phyloP scores from a whole-genome alignment of 2,797 vertebrate genomes.

The Lates japonicus region DNA sequence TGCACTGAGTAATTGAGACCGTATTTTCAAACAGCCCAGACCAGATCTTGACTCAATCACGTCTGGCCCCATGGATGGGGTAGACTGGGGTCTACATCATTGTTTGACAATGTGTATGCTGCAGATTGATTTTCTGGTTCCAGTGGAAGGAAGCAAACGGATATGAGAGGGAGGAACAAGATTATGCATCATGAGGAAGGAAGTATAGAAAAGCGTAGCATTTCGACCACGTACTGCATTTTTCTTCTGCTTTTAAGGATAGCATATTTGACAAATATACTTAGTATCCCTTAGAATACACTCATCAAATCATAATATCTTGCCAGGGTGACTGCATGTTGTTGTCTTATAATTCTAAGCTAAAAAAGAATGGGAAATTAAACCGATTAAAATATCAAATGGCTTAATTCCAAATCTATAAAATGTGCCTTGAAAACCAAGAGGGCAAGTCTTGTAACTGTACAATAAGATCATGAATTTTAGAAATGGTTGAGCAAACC shows the following conservation, averaged over 20 bases:
- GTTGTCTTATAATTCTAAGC: not conserved
- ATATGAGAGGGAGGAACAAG: constrained; percentile 62
- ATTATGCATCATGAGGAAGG: constrained; percentile 55
- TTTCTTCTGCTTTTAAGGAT: constrained; percentile 14
- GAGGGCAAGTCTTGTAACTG: not conserved
- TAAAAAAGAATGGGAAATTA: not conserved
- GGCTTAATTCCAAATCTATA: not conserved
- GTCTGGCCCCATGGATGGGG: constrained; percentile 67
- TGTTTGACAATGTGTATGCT: constrained; percentile 73
- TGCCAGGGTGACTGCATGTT: not conserved
- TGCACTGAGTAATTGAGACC: constrained; percentile 75
- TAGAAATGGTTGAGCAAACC: constrained; percentile 4
- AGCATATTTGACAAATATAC: not conserved
- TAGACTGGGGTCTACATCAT: constrained; percentile 70
- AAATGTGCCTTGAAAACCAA: not conserved
- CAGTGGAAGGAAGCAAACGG: constrained; percentile 53
- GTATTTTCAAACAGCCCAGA: constrained; percentile 77
- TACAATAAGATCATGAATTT: constrained; percentile 10
- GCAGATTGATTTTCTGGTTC: constrained; percentile 76
- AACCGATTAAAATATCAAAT: not conserved
- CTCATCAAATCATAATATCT: not conserved
- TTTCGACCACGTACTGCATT: constrained; percentile 59
- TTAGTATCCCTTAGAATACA: not conserved
- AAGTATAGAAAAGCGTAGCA: constrained; percentile 59
- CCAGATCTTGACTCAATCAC: constrained; percentile 81